Evolutionary conservation across 2,888 invertebrate genomes (phyloP).

Genomic region (Melinaea marsaeus): DNA sequence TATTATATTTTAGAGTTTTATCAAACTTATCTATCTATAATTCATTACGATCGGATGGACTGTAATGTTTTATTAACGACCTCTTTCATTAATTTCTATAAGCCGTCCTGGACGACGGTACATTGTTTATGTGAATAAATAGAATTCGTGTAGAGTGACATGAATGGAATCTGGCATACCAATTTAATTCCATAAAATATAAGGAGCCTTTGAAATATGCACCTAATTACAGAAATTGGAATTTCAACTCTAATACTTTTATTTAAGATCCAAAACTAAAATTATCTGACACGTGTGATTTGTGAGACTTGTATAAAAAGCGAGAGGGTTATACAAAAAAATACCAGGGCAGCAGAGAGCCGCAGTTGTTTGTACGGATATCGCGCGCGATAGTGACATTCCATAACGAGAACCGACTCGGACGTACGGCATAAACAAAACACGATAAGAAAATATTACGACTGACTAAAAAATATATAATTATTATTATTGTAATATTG

Average conservation of each 20-base stretch:
- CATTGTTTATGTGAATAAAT: too few relatives aligned
- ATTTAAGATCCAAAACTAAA: not conserved
- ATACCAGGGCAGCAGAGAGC: slow-evolving; percentile 48
- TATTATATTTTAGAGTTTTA: too few relatives aligned
- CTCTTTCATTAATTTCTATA: not conserved
- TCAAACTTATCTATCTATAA: too few relatives aligned
- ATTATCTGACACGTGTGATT: not conserved
- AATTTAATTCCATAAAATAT: slow-evolving; percentile 13
- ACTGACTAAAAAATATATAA: too few relatives aligned
- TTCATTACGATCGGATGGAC: too few relatives aligned
- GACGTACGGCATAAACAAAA: too few relatives aligned
- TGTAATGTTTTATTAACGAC: too few relatives aligned
- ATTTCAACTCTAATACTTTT: not conserved
- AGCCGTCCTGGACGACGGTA: not conserved
- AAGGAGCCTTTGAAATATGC: slow-evolving; percentile 6
- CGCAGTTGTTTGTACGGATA: slow-evolving; percentile 23
- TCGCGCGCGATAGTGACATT: slow-evolving; percentile 21
- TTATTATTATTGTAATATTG: too few relatives aligned
- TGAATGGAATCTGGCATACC: slow-evolving; percentile 13
- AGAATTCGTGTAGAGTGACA: slow-evolving; percentile 4
- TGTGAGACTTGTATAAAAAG: slow-evolving; percentile 20
- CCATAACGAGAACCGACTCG: slow-evolving; percentile 9
- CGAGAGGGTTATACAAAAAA: slow-evolving; percentile 46
- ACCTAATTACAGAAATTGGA: slow-evolving; percentile 1
- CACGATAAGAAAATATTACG: too few relatives aligned